Percentiles rank a stretch among this genome's conserved stretches.
Evolutionary conservation across 2,888 invertebrate species (phyloP).

Genomic region (Liodrosophila aerea): DNA sequence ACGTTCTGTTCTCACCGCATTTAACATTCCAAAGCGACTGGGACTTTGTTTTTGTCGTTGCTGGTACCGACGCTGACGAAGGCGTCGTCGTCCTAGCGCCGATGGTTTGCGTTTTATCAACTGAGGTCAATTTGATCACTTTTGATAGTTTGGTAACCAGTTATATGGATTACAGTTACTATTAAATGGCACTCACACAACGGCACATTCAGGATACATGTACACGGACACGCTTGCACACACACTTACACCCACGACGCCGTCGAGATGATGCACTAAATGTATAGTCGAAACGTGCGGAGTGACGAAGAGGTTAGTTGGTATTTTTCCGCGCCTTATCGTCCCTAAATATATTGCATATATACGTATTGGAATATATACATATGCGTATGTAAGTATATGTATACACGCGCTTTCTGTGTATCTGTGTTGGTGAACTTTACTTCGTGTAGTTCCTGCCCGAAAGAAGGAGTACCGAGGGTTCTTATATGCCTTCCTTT

Average conservation of each 20-base stretch:
- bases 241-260: slow-evolving; percentile 23
- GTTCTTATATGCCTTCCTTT: slow-evolving; percentile 36
- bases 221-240: slow-evolving; percentile 12
- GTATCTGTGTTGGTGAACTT: slow-evolving; percentile 55
- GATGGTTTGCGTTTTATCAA: slow-evolving; percentile 12
- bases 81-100: slow-evolving; percentile 45
- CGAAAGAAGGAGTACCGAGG: slow-evolving; percentile 65
- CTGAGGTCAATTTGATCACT: slow-evolving; percentile 21
- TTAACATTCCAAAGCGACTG: slow-evolving; percentile 82
- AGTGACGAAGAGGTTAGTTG: slow-evolving; percentile 60
- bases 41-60: slow-evolving; percentile 48
- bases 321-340: slow-evolving; percentile 70
- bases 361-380: no score
- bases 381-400: slow-evolving; percentile 42
- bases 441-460: slow-evolving; percentile 53
- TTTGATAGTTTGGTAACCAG: slow-evolving; percentile 21
- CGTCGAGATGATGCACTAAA: slow-evolving; percentile 48
- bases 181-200: slow-evolving; percentile 45
- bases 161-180: slow-evolving; percentile 33
- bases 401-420: slow-evolving; percentile 31
- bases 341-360: slow-evolving; percentile 66
- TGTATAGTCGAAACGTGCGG: slow-evolving; percentile 43
- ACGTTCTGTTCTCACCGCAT: slow-evolving; percentile 81
- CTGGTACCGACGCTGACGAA: slow-evolving; percentile 21
- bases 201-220: slow-evolving; percentile 42